These are phyloP conservation scores for Ceratina japonica DNA, from an alignment of 1,140 invertebrate species.

Conservation along the genomic window DNA sequence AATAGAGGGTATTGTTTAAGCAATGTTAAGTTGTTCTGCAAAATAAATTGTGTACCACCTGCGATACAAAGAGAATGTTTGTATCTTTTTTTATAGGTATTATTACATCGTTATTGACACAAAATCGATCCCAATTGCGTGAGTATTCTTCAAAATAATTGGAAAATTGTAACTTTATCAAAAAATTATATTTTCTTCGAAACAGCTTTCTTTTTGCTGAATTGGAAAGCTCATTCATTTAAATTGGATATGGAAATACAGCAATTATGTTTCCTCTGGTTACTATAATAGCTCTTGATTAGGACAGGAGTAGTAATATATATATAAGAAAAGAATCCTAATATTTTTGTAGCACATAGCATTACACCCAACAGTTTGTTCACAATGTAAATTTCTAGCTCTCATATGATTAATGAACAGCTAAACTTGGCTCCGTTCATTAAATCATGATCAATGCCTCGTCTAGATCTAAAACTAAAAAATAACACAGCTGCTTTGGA, in stretches of 20 bases:
- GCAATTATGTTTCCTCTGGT: neutral
- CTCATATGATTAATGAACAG: neutral
- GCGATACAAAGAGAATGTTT: neutral
- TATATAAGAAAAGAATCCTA: too few species aligned
- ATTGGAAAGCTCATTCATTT: conserved; percentile 13
- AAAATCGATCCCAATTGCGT: neutral
- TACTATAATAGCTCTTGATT: too few species aligned
- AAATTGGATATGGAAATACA: conserved; percentile 15
- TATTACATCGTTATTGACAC: conserved; percentile 7
- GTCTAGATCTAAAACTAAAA: conserved; percentile 27
- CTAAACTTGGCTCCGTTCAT: conserved; percentile 22
- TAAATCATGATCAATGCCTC: conserved; percentile 2
- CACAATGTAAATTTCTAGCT: neutral
- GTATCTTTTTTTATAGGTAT: neutral
- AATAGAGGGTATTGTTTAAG: neutral
- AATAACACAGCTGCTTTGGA: neutral
- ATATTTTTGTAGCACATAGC: neutral
- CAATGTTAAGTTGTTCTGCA: neutral
- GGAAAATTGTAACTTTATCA: neutral
- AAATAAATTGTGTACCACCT: neutral
- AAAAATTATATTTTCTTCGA: too few species aligned
- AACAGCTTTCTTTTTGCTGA: conserved; percentile 35
- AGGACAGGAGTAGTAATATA: too few species aligned
- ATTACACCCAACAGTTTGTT: neutral
- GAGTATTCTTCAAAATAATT: neutral